These are phyloP conservation scores for Streptopelia turtur DNA, from an alignment of 2,797 vertebrate genomes.

Conservation along the genomic window DNA sequence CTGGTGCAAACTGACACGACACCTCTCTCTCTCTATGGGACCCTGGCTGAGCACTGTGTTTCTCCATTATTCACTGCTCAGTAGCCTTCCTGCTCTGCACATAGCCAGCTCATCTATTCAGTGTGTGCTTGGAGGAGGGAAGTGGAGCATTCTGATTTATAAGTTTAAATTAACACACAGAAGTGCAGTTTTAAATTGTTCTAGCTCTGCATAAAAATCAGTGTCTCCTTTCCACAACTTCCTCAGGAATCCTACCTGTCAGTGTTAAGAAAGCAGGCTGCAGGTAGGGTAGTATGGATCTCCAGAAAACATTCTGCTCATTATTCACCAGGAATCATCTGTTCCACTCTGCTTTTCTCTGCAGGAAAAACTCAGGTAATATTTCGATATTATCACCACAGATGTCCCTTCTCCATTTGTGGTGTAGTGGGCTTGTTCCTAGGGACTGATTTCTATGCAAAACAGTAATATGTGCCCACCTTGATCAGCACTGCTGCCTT, in stretches of 20 bases:
- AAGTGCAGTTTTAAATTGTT: not conserved
- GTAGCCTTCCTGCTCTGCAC: not conserved
- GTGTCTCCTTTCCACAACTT: not conserved
- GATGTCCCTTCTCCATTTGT: no score
- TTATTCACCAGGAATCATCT: no score
- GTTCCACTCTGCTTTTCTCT: no score
- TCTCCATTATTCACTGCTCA: not conserved
- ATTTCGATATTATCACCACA: no score
- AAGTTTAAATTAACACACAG: not conserved
- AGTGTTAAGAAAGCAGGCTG: not conserved
- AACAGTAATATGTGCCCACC: no score
- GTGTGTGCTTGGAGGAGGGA: accelerated
- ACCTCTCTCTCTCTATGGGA: not conserved
- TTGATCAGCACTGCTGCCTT: no score
- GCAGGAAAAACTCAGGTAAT: no score
- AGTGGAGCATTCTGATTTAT: not conserved
- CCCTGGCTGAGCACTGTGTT: not conserved
- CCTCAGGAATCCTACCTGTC: not conserved
- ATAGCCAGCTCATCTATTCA: not conserved
- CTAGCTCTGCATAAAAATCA: not conserved
- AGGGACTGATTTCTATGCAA: no score
- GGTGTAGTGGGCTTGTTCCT: no score
- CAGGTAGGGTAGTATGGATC: not conserved
- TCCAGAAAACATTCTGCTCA: not conserved
- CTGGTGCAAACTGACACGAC: not conserved